Evolutionary conservation across 2,888 invertebrate species (phyloP), one percentile per base, ranked within the genome.

Genomic region (Sussaba pulchella): DNA sequence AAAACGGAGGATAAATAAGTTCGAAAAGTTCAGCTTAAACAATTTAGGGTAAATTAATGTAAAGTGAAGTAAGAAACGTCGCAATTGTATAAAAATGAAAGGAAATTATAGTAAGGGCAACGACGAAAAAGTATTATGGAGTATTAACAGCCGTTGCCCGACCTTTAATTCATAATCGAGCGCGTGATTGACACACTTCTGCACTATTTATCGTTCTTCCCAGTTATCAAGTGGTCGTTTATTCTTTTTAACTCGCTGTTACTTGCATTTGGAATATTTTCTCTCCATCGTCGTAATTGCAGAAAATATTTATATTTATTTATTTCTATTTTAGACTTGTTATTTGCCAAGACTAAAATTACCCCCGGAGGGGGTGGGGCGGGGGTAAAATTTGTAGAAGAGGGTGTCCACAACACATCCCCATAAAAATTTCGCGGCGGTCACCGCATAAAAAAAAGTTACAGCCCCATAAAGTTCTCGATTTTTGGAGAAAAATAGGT

Each of bases 201-300:
- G 14, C 14, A 8, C 54, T 54, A 31, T 54, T 31, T 54, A 54
- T 54, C 14, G 26, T 26, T 54, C 26, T 31, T 54, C 31, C 4
- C 14, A 54, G 54, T 31, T 8, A 3, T 26, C 14, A 8, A 26
- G n/a, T 31, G 54, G n/a, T 54, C 54, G 54, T 54, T 54, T 54
- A 24, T 54, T 1, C 14, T 54, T 26, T n/a, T 54, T 54, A 31
- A 54, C 14, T 6, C 12, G 21, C 24, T 52, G 21, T 21, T 21
- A 52, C 24, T 24, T 24, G 24, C 14, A 1, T 4, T 54, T 14
- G 12, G 6, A 54, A 24, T 14, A 17, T 57, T 36, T 36, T 36
- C 17, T 31, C 26, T n/a, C 54, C 26, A n/a, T 54, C 31, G 31
- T 14, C 57, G 17, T 36, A 36, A 57, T 36, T 57, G 14, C 10